These are phyloP conservation scores for Drosophila leonis DNA, from an alignment of 2,888 invertebrate species.

Conservation along the genomic window DNA sequence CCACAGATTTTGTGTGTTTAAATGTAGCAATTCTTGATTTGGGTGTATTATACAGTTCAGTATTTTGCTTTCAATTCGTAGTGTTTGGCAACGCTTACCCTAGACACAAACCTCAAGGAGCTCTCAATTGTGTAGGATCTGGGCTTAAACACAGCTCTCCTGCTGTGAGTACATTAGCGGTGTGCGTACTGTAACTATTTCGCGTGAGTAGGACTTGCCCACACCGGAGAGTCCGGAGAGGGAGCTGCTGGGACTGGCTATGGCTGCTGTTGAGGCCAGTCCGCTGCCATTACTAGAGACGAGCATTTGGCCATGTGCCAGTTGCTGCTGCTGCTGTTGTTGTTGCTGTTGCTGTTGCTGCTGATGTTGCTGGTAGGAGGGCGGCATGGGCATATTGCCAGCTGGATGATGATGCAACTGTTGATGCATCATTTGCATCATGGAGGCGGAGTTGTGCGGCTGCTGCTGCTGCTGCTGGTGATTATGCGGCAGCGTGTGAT, in stretches of 20 bases:
- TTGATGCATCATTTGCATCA: slow-evolving; percentile 82
- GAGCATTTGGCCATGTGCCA: slow-evolving; percentile 80
- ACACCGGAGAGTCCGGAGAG: slow-evolving; percentile 83
- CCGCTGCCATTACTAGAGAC: slow-evolving; percentile 83
- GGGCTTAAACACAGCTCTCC: slow-evolving; percentile 89
- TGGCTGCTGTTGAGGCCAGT: slow-evolving; percentile 78
- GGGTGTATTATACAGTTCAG: slow-evolving; percentile 21
- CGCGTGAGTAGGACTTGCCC: slow-evolving; percentile 86
- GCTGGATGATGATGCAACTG: slow-evolving; percentile 68
- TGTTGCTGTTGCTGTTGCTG: slow-evolving; percentile 76
- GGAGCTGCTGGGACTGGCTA: slow-evolving; percentile 84
- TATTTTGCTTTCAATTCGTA: slow-evolving; percentile 44
- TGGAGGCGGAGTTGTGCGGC: slow-evolving; percentile 78
- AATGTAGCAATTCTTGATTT: slow-evolving; percentile 5
- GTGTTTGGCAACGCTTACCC: slow-evolving; percentile 73
- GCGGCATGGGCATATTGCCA: slow-evolving; percentile 81
- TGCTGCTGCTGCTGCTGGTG: slow-evolving; percentile 79
- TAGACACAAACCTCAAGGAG: slow-evolving; percentile 77
- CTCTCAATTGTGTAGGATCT: slow-evolving; percentile 44
- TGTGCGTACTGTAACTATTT: slow-evolving; percentile 89
- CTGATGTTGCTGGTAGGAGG: slow-evolving; percentile 82
- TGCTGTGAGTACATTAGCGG: slow-evolving; percentile 89
- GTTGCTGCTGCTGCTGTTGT: slow-evolving; percentile 66
- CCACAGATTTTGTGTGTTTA: slow-evolving; percentile 1
- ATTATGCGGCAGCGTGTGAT: slow-evolving; percentile 85